Conservation (phyloP, 2,797 vertebrate genomes). For the Carcharodon carcharias region DNA sequence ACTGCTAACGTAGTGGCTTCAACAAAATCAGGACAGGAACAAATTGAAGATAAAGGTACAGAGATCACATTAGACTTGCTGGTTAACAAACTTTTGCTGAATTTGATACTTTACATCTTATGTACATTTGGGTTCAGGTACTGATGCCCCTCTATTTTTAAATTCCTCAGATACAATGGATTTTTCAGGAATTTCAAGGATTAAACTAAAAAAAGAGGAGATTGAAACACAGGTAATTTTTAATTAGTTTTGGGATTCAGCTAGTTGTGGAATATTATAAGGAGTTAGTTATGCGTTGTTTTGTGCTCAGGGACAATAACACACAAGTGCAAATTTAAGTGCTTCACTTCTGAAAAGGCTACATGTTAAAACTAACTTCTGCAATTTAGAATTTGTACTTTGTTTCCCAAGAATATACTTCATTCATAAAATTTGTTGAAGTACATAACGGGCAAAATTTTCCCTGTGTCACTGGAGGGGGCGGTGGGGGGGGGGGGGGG, state of each 20-base stretch:
- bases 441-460: too few species aligned
- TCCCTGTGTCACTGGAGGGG: too few species aligned
- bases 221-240: constrained; percentile 83
- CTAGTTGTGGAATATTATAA: background rate
- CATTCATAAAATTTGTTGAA: too few species aligned
- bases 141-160: background rate
- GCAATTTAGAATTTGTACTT: background rate
- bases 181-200: constrained; percentile 90
- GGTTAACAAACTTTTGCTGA: background rate
- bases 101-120: background rate
- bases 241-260: background rate
- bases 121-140: background rate
- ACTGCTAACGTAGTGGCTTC: constrained; percentile 85
- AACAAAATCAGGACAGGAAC: constrained; percentile 81
- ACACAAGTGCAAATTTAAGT: background rate
- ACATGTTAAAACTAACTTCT: background rate
- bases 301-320: background rate
- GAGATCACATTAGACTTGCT: background rate
- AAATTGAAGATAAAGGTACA: constrained; percentile 81
- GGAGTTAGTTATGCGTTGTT: background rate
- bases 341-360: background rate
- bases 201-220: constrained; percentile 90
- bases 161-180: constrained; percentile 80
- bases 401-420: background rate
- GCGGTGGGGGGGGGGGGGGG: too few species aligned